phyloP scores from a whole-genome alignment of 1,140 invertebrate genomes.

The Bradysia coprophila region DNA sequence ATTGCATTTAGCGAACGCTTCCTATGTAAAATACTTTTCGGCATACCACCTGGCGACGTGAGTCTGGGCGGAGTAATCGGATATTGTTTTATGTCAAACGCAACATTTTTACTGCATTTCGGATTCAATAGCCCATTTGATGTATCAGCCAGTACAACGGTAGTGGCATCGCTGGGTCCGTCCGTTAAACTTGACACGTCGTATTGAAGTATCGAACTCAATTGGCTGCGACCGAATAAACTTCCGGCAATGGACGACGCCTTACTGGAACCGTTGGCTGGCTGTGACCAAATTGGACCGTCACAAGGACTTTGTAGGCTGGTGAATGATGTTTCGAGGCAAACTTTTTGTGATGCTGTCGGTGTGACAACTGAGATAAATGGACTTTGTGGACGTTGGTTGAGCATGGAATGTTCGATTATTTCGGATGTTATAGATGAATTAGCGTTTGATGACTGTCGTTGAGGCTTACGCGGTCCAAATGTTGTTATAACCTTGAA shows the following conservation, averaged over 20 bases:
- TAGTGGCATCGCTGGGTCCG: conserved; percentile 14
- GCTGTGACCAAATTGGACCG: conserved; percentile 15
- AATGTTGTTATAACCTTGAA: conserved; percentile 56
- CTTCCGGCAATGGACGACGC: conserved; percentile 26
- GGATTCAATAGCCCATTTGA: too few species aligned
- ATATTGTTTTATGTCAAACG: conserved; percentile 8
- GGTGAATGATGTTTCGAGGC: conserved; percentile 59
- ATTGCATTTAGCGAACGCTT: conserved; percentile 3
- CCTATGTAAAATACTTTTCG: conserved; percentile 6
- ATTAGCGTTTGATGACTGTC: conserved; percentile 25
- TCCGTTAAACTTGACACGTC: conserved; percentile 19
- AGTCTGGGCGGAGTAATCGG: not conserved
- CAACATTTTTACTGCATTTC: conserved; percentile 10
- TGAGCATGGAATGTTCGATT: not conserved
- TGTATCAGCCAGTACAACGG: conserved; percentile 3
- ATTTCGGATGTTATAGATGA: conserved; percentile 14
- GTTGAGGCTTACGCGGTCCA: conserved; percentile 50
- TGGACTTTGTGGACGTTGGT: conserved; percentile 12
- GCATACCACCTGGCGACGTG: not conserved
- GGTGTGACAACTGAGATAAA: conserved; percentile 22
- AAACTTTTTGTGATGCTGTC: conserved; percentile 36
- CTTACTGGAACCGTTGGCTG: conserved; percentile 12
- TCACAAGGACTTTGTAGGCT: conserved; percentile 32
- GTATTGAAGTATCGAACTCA: conserved; percentile 12
- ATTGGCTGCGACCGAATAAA: conserved; percentile 17